Base-by-base conservation (phyloP, 2,888 invertebrate genomes). In the Sceliomorpha sp. region DNA sequence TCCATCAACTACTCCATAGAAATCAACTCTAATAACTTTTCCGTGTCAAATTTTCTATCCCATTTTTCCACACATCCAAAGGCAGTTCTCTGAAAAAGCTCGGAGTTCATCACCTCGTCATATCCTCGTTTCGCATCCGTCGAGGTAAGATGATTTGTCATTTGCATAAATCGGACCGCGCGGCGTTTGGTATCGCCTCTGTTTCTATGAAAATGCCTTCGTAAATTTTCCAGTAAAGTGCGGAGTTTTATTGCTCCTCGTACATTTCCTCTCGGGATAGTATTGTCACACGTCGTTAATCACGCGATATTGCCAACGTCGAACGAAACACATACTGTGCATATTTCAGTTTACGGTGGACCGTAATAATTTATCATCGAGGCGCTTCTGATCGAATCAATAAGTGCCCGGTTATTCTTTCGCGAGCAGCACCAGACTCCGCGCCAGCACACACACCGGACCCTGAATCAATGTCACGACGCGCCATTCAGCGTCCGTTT, bases 241-340 rank as follows among this genome's bases (percentile, higher is more conserved):
- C n/a, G 10, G 24, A 14, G 24, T 24, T 40, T 40, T 40, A 40
- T 24, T 40, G 40, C 6, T 24, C 9, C 37, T 37, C 37, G 9
- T 37, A 50, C 34, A 50, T 37, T 14, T 50, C 32, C 37, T 17
- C 27, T n/a, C 6, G 17, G 50, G 24, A 27, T 24, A 27, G 32
- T 27, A 34, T 50, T 50, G 37, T 37, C 37, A 50, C 50, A 27
- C 37, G 9, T 50, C 50, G 27, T 50, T 50, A 50, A 36, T 50
- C 50, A 50, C 26, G 13, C 14, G 36, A 26, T 50, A 37, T 50
- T 37, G 50, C 8, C 14, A 14, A 3, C 24, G 37, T 24, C 37
- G 36, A 50, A 50, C 34, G 37, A 36, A 50, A 27, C 13, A 26
- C 7, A 42, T 13, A 13, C 27, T 26, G 42, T 37, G 24, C 27